Base-by-base conservation (phyloP, 2,797 vertebrate genomes). In the Onychomys torridus region DNA sequence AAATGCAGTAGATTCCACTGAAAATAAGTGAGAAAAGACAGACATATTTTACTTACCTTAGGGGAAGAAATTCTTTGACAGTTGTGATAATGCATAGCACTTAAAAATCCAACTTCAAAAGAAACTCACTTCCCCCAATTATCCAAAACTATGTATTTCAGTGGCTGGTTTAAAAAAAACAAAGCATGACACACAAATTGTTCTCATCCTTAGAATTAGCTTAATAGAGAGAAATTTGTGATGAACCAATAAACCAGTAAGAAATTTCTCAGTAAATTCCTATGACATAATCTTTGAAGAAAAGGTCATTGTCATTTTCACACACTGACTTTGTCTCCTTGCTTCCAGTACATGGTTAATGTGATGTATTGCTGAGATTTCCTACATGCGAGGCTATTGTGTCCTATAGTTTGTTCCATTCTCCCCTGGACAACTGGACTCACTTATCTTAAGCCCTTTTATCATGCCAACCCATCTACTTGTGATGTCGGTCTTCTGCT, bases 91-190 rank as follows among this genome's bases (percentile, higher is more conserved):
- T 46, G 25, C 9, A 55, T 7, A 52, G 1, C 0, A 76, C 55
- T 96, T 89, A 52, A 87, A 93, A 89, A 52, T 78, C 3, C 43
- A 93, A 93, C 59, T 81, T 67, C 19, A 27, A 23, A 89, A 90
- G 67, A 78, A 76, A 78, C 14, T 52, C 0, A 78, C 85, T 94
- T 40, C 16, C 34, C 25, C 13, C 4, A n/a, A n/a, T 75, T 78
- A 65, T 43, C 19, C 27, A 82, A 94, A 83, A 69, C 37, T 57
- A 57, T 32, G 2, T 59, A 92, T 89, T 87, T 91, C 7, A 86
- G 55, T 93, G 29, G 55, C 61, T 93, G 21, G 46, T 94, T 82
- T 95, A 52, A 63, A 86, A 83, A 94, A 83, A 23, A 61, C 37
- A 52, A n/a, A n/a, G 25, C 21, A 59, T 87, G 40, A 1, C 14